Conservation (phyloP, 2,888 invertebrate genomes). For the Embidobia sp. region DNA sequence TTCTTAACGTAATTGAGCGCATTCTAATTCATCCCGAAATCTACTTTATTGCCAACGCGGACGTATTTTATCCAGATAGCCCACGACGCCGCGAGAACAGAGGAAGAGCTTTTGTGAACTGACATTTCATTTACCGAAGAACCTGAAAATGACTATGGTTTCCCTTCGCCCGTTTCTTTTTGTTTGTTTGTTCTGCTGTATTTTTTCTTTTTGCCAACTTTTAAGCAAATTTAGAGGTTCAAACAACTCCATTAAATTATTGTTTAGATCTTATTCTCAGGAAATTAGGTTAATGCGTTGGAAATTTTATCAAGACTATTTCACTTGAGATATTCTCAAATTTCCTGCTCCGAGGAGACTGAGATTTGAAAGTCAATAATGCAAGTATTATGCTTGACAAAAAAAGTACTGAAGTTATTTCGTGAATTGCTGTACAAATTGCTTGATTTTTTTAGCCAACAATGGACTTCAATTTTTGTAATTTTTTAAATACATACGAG, state of each 20-base stretch:
- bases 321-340: background rate
- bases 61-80: conserved; percentile 32
- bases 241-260: background rate
- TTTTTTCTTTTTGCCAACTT: background rate
- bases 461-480: too few species aligned
- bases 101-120: conserved; percentile 1
- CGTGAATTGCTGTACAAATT: too few species aligned
- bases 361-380: too few species aligned
- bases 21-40: conserved; percentile 58
- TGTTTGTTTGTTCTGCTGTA: too few species aligned
- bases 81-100: background rate
- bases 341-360: too few species aligned
- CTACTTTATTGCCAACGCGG: conserved; percentile 35
- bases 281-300: conserved; percentile 1
- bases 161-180: background rate
- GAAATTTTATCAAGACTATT: background rate
- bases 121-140: conserved; percentile 14
- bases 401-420: too few species aligned
- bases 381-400: too few species aligned
- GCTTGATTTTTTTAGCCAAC: too few species aligned
- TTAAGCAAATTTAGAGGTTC: background rate
- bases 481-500: too few species aligned
- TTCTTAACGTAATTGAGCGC: conserved; percentile 58
- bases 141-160: conserved; percentile 21
- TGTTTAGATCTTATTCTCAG: background rate